Conservation (phyloP, 2,797 vertebrate species). For the Enteromius afrohamiltoni region DNA sequence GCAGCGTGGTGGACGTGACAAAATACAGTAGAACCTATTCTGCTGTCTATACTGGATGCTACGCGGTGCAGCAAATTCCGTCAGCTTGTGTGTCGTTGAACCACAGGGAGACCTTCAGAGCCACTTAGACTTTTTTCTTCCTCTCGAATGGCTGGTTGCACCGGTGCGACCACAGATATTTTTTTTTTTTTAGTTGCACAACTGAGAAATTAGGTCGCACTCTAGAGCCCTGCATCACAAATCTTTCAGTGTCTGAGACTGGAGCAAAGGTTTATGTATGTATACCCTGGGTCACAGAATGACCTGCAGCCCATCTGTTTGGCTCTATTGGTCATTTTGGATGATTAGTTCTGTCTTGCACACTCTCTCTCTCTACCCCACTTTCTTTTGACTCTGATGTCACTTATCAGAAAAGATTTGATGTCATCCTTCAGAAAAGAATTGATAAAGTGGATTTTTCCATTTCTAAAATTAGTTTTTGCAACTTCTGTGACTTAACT, state of each 20-base stretch:
- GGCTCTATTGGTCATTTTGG: background rate
- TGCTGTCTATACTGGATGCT: too few relatives aligned
- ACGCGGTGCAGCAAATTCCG: too few relatives aligned
- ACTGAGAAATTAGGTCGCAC: too few relatives aligned
- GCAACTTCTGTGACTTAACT: background rate
- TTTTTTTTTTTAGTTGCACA: too few relatives aligned
- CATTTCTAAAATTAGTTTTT: background rate
- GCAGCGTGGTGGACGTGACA: too few relatives aligned
- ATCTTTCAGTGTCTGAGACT: slow-evolving; percentile 6
- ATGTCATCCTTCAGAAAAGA: background rate
- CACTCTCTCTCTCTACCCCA: background rate
- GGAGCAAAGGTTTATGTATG: slow-evolving; percentile 7
- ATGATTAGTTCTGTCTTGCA: background rate
- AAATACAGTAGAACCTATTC: too few relatives aligned
- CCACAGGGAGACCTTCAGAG: too few relatives aligned
- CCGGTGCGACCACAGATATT: too few relatives aligned
- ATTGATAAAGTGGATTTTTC: background rate
- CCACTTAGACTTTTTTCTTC: too few relatives aligned
- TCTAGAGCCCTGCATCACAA: background rate
- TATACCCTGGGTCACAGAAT: background rate
- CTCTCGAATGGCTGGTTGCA: too few relatives aligned
- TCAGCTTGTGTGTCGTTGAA: too few relatives aligned
- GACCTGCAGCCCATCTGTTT: background rate
- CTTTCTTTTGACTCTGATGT: background rate
- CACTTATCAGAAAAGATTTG: slow-evolving; percentile 3